Evolutionary conservation across 2,113 vertebrate species (phyloP).

Genomic region (Centropus unirufus): DNA sequence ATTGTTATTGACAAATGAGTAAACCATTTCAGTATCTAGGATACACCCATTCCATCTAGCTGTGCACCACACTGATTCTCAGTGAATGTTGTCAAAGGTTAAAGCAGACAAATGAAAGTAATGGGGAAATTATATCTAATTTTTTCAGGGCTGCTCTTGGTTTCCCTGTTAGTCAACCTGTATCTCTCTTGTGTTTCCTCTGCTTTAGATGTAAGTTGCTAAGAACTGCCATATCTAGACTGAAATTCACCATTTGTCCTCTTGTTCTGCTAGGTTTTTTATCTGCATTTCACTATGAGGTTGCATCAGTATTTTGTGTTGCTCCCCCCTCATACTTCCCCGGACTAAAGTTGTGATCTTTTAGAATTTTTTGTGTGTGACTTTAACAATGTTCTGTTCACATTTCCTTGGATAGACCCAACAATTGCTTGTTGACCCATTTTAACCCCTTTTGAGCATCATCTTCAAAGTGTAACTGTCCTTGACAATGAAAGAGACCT

Average conservation of each 20-base stretch:
- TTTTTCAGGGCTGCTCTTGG: not conserved
- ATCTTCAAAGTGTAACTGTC: constrained; percentile 93
- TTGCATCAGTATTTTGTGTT: constrained; percentile 55
- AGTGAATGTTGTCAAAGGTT: not conserved
- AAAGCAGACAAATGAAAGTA: not conserved
- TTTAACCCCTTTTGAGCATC: constrained; percentile 88
- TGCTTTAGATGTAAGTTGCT: not conserved
- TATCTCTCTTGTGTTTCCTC: not conserved
- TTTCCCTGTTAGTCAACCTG: not conserved
- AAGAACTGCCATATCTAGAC: not conserved
- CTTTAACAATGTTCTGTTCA: constrained; percentile 81
- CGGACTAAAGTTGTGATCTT: constrained; percentile 74
- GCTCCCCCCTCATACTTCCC: constrained; percentile 36
- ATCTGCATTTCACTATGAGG: constrained; percentile 37
- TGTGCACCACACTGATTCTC: not conserved
- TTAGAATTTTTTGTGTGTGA: constrained; percentile 67
- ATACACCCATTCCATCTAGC: not conserved
- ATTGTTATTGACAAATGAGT: not conserved
- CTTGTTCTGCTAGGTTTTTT: not conserved
- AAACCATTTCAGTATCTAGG: not conserved
- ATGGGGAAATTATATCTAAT: not conserved
- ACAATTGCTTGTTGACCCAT: constrained; percentile 87
- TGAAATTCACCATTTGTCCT: not conserved
- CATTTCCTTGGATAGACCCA: constrained; percentile 78
- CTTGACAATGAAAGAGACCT: constrained; percentile 90